phyloP scores from a whole-genome alignment of 2,113 vertebrate genomes.

The Canis aureus region DNA sequence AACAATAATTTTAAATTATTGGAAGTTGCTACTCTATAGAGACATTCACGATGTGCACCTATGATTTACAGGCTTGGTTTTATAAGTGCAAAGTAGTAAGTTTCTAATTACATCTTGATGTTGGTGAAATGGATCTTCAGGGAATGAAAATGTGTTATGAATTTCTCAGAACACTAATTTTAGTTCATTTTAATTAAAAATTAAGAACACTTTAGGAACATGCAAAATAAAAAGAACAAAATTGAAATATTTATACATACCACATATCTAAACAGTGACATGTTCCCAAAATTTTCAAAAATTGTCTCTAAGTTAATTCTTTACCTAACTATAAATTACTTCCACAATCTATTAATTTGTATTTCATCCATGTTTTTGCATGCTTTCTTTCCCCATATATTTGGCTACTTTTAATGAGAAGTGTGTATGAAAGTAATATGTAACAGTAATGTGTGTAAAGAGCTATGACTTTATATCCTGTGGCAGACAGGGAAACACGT shows the following conservation, averaged over 20 bases:
- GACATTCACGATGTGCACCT: background rate
- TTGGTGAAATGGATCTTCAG: background rate
- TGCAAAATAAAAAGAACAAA: background rate
- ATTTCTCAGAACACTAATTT: constrained; percentile 54
- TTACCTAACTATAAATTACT: background rate
- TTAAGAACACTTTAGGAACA: background rate
- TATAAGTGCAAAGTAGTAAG: background rate
- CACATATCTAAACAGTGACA: background rate
- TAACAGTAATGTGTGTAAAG: background rate
- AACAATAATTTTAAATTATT: background rate
- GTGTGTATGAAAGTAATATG: background rate
- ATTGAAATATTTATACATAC: background rate
- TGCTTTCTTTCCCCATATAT: background rate
- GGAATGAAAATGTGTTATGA: background rate
- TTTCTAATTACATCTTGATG: background rate
- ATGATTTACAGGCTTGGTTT: background rate
- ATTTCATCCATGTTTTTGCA: background rate
- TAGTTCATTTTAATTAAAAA: constrained; percentile 52
- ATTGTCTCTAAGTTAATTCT: background rate
- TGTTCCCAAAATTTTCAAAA: background rate
- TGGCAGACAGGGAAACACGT: background rate
- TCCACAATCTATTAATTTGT: background rate
- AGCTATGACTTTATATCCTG: background rate
- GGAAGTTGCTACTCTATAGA: background rate
- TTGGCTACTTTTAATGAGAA: background rate